phyloP scores from a whole-genome alignment of 2,888 invertebrate genomes.

The Polylopha cassiicola region DNA sequence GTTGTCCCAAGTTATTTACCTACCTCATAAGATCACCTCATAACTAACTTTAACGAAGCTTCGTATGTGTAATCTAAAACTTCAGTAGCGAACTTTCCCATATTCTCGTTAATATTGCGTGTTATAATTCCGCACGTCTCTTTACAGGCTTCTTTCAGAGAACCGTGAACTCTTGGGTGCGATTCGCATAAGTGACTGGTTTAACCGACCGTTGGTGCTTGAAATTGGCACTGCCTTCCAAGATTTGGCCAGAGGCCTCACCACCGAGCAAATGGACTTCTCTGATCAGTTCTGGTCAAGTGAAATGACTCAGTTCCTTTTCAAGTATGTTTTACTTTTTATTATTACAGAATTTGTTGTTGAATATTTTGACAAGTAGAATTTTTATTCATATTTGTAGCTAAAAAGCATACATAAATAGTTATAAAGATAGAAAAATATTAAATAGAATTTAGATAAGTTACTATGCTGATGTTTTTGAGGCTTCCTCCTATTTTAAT shows the following conservation, averaged over 20 bases:
- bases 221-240: conserved; percentile 82
- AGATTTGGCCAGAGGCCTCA: conserved; percentile 84
- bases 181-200: conserved; percentile 84
- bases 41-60: no score
- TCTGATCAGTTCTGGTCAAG: conserved; percentile 87
- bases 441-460: no score
- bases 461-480: no score
- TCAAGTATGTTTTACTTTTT: conserved; percentile 46
- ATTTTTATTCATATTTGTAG: no score
- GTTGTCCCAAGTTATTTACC: no score
- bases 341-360: no score
- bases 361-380: no score
- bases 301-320: conserved; percentile 79
- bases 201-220: conserved; percentile 80
- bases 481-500: no score
- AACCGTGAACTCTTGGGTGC: conserved; percentile 70
- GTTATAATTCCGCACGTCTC: conserved; percentile 4
- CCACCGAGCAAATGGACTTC: conserved; percentile 85
- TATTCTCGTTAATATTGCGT: background rate
- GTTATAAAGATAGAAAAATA: no score
- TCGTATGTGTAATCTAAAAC: background rate
- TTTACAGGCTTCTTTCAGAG: conserved; percentile 77
- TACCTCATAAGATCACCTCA: no score
- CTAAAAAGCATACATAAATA: no score
- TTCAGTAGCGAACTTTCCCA: background rate